Base-by-base conservation (phyloP, 2,888 invertebrate genomes). In the Pimpla rufipes region DNA sequence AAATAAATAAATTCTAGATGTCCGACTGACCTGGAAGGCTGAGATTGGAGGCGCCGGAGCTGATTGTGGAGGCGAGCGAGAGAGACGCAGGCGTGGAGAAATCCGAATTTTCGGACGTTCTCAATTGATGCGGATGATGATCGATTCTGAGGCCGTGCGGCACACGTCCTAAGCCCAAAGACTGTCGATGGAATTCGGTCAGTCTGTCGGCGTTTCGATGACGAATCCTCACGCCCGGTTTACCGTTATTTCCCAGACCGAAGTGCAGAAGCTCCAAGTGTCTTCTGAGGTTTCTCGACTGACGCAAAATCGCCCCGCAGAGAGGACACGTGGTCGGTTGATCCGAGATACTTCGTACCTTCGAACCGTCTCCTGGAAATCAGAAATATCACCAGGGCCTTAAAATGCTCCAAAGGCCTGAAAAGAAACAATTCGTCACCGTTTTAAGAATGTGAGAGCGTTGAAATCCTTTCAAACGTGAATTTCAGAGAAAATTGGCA, bases 311-410 rank as follows among this genome's bases (percentile, higher is more conserved):
- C 75, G 95, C 94, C 85, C 95, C 95, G 87, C 95, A 95, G 83
- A 95, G 93, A 52, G 95, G 95, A 91, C 95, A 95, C 40, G 94
- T 94, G 37, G 94, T 94, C 66, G 95, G 95, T 90, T 95, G 95
- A 92, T 95, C 95, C 16, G 95, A 95, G 90, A 94, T 94, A 64
- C 94, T 94, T 87, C 94, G 93, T 81, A 93, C 93, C 86, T 94
- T 94, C 37, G 94, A 94, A 85, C 88, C 88, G 73, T 91, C 91
- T 73, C 89, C 91, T 90, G 83, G 68, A 90, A 89, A 86, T 76
- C 83, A 64, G 21, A 18, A 62, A 82, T 67, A 62, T 71, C 68
- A 29, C 42, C 18, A 35, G 55, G 37, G 50, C 23, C 16, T 77
- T 10, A 18, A 45, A 77, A 59, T 35, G 40, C 21, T 67, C 66